Evolutionary conservation across 2,113 vertebrate genomes (phyloP).

Genomic region (Prunella himalayana): DNA sequence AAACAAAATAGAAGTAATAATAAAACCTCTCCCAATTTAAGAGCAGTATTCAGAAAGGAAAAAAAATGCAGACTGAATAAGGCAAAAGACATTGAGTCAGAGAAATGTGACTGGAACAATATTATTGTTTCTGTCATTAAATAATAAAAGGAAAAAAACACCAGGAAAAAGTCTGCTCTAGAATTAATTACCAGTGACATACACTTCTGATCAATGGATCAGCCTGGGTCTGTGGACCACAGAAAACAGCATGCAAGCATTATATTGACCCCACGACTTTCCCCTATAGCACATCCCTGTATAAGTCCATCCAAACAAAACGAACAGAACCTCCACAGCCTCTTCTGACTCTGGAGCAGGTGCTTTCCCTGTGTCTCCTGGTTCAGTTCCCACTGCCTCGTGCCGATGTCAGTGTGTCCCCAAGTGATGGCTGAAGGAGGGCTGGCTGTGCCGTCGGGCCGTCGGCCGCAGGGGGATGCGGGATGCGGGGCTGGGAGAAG

Average conservation of each 20-base stretch:
- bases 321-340: neutral
- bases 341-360: rapidly evolving
- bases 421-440: neutral
- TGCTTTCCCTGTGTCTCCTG: neutral
- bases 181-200: neutral
- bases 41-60: neutral
- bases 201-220: neutral
- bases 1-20: neutral
- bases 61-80: neutral
- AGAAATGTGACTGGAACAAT: neutral
- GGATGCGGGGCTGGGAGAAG: neutral
- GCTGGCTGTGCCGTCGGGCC: neutral
- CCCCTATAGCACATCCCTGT: neutral
- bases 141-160: neutral
- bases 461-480: rapidly evolving
- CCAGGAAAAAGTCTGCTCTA: neutral
- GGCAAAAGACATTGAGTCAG: neutral
- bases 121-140: neutral
- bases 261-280: neutral
- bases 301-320: neutral
- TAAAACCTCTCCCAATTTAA: neutral
- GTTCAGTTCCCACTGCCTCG: rapidly evolving
- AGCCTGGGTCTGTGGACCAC: neutral
- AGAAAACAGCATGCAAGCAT: rapidly evolving
- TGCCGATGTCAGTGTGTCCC: rapidly evolving